Conservation (phyloP, 2,797 vertebrate genomes). For the Pipistrellus pipistrellus region DNA sequence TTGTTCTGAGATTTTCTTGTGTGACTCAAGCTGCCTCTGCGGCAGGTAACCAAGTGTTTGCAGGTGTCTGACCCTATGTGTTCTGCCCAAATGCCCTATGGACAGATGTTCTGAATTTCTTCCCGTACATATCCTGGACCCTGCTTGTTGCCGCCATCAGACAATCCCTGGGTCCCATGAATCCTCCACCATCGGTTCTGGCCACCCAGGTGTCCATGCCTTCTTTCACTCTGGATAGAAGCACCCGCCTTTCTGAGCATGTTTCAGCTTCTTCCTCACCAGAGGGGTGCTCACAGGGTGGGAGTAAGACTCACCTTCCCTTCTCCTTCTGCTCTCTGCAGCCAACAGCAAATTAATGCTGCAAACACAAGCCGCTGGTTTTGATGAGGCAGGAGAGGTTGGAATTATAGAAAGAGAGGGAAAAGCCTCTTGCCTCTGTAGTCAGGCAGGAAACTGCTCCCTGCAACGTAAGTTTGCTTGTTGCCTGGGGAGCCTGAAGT, state of each 20-base stretch:
- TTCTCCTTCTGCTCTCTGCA: not conserved
- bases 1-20: not conserved
- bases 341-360: constrained; percentile 17
- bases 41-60: not conserved
- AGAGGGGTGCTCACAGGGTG: accelerated
- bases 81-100: not conserved
- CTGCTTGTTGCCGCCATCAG: not conserved
- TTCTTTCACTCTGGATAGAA: not conserved
- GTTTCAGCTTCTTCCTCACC: not conserved
- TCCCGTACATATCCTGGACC: not conserved
- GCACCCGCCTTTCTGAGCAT: not conserved
- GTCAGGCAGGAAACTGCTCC: not conserved
- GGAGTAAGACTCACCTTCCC: not conserved
- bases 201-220: not conserved
- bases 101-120: not conserved
- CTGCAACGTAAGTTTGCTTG: not conserved
- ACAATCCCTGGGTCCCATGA: not conserved
- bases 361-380: not conserved
- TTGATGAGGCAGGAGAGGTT: not conserved
- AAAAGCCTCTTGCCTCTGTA: not conserved
- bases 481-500: constrained; percentile 11
- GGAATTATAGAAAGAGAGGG: not conserved
- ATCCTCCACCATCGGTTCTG: not conserved
- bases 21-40: not conserved
- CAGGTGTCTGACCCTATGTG: not conserved